Evolutionary conservation across 2,113 vertebrate species (phyloP).

Genomic region (Amphiprion percula): DNA sequence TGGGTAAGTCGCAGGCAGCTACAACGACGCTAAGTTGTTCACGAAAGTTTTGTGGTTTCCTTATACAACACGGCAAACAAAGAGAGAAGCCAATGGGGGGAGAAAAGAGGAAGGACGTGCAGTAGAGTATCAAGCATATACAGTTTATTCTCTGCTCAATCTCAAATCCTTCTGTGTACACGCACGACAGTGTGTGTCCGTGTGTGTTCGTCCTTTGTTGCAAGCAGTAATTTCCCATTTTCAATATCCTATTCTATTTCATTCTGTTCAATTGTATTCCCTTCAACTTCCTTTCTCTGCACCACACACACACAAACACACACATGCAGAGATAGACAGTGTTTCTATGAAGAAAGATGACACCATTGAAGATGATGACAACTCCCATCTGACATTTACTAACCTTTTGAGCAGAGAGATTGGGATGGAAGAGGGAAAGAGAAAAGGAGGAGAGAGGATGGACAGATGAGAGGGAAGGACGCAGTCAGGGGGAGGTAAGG

Average conservation of each 20-base stretch:
- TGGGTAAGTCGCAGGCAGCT: constrained; percentile 35
- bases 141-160: constrained; percentile 31
- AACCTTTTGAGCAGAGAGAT: constrained; percentile 86
- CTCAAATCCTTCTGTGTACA: constrained; percentile 36
- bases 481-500: constrained; percentile 30
- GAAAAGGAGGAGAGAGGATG: constrained; percentile 67
- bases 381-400: constrained; percentile 89
- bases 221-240: constrained; percentile 71
- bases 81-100: constrained; percentile 4
- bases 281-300: constrained; percentile 44
- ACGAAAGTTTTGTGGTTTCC: constrained; percentile 42
- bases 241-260: constrained; percentile 72
- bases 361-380: constrained; percentile 87
- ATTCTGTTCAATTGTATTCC: constrained; percentile 67
- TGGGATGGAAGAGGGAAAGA: constrained; percentile 66
- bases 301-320: constrained; percentile 33
- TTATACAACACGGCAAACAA: constrained; percentile 32
- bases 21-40: constrained; percentile 38
- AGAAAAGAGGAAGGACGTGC: neutral
- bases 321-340: constrained; percentile 46
- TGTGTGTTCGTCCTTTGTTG: constrained; percentile 56
- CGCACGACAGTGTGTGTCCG: constrained; percentile 6
- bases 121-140: neutral
- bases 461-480: constrained; percentile 65
- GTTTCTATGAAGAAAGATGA: constrained; percentile 79